Conservation (phyloP, 2,113 vertebrate species). For the Pseudolaguvia tuberculata region DNA sequence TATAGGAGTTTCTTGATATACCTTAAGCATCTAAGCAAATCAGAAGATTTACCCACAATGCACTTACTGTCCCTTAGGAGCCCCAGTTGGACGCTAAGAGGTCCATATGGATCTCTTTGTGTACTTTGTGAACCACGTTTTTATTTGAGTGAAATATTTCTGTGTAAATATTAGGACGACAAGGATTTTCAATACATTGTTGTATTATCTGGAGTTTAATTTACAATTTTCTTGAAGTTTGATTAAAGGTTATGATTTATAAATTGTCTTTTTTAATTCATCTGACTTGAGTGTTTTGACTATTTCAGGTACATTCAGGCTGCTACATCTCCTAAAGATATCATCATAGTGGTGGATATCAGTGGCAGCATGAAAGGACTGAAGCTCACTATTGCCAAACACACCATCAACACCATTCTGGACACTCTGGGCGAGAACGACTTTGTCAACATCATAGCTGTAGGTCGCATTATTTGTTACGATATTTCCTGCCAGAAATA, state of each 20-base stretch:
- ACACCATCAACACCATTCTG: constrained; percentile 88
- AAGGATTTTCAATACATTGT: not conserved
- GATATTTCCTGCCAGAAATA: not conserved
- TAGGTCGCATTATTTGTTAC: constrained; percentile 54
- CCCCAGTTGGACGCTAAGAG: not conserved
- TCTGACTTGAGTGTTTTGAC: not conserved
- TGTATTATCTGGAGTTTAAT: not conserved
- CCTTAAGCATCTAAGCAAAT: no score
- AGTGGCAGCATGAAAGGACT: constrained; percentile 98
- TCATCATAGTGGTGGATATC: constrained; percentile 88
- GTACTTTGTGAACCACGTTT: constrained; percentile 1
- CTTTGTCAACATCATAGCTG: constrained; percentile 94
- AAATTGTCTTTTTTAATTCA: not conserved
- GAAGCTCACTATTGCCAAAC: constrained; percentile 89
- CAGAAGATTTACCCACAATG: no score
- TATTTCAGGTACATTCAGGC: constrained; percentile 90
- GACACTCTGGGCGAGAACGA: constrained; percentile 95
- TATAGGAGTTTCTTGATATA: not conserved
- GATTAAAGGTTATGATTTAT: not conserved
- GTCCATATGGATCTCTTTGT: not conserved
- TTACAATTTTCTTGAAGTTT: not conserved
- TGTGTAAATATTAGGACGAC: not conserved
- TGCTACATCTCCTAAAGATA: constrained; percentile 92
- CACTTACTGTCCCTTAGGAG: no score
- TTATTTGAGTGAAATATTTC: not conserved